Conservation (phyloP, 2,113 vertebrate species). For the Strigops habroptila region DNA sequence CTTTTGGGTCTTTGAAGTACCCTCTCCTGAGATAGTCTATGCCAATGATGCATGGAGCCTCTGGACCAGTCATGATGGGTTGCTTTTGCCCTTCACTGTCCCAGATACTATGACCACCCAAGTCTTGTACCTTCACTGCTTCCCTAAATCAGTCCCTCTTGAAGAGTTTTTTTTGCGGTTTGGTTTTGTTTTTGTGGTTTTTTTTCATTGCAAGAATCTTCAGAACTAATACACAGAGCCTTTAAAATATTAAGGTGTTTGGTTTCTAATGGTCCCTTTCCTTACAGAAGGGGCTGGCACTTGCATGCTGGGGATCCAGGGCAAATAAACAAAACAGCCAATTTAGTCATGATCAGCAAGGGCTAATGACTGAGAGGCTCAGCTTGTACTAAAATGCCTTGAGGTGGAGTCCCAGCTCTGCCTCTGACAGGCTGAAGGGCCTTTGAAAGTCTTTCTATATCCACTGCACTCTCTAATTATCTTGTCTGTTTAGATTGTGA, state of each 20-base stretch:
- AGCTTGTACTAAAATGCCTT: not conserved
- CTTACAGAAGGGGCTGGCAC: not conserved
- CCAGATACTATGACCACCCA: no score
- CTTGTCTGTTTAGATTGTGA: constrained; percentile 20
- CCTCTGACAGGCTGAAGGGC: not conserved
- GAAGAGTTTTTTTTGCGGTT: not conserved
- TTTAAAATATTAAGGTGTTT: not conserved
- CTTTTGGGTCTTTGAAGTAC: no score
- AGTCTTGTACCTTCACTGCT: not conserved
- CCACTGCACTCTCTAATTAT: not conserved
- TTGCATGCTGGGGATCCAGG: not conserved
- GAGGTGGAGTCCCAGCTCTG: not conserved
- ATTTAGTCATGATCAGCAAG: not conserved
- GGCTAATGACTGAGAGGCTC: not conserved
- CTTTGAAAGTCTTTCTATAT: not conserved
- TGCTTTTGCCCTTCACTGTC: no score
- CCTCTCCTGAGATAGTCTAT: no score
- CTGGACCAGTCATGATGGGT: no score
- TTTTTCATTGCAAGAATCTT: not conserved
- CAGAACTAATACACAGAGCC: not conserved
- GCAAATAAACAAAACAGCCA: not conserved
- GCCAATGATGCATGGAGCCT: no score
- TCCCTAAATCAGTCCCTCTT: not conserved
- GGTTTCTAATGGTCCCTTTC: not conserved
- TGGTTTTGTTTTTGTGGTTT: not conserved